Evolutionary conservation across 2,888 invertebrate genomes (phyloP), one percentile per base, ranked within the genome.

Genomic region (Stegophylla sp.): DNA sequence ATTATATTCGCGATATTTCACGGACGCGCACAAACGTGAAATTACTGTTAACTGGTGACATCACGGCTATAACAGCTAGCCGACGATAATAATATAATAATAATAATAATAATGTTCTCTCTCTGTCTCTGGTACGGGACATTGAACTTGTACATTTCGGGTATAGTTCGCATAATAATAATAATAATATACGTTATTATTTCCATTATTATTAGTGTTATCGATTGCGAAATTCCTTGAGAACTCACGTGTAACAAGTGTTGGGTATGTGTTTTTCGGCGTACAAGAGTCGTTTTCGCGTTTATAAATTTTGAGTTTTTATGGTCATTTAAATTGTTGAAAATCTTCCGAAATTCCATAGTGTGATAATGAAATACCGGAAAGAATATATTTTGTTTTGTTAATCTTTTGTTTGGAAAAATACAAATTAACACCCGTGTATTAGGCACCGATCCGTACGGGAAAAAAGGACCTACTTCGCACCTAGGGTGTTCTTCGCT

Each of bases 41-140:
- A 53, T 34, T 63, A 64, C 64, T 75, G 41, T 45, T 41, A 75
- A 75, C 75, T 51, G 63, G 63, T 64, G 63, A 75, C 74, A 75
- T 75, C 74, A 64, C 17, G n/a, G 51, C 9, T 34, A 74, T 63
- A 45, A 74, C 61, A 63, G 34, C 34, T 75, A 75, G 51, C 51
- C 28, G 17, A 73, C 26, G 5, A 3, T 56, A n/a, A n/a, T n/a
- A n/a, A n/a, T n/a, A n/a, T n/a, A n/a, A n/a, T n/a, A n/a, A n/a
- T n/a, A n/a, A n/a, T n/a, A n/a, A n/a, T n/a, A n/a, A 56, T 34
- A 71, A 15, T 43, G 26, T 43, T 17, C n/a, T n/a, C n/a, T n/a
- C n/a, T n/a, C n/a, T n/a, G n/a, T n/a, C n/a, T 13, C 17, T 34
- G 41, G 59, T 12, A 12, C 15, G 75, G 75, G 34, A 75, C 75